Evolutionary conservation across 2,888 invertebrate species (phyloP), one percentile per base, ranked within the genome.

Genomic region (Drosophila gaucha): DNA sequence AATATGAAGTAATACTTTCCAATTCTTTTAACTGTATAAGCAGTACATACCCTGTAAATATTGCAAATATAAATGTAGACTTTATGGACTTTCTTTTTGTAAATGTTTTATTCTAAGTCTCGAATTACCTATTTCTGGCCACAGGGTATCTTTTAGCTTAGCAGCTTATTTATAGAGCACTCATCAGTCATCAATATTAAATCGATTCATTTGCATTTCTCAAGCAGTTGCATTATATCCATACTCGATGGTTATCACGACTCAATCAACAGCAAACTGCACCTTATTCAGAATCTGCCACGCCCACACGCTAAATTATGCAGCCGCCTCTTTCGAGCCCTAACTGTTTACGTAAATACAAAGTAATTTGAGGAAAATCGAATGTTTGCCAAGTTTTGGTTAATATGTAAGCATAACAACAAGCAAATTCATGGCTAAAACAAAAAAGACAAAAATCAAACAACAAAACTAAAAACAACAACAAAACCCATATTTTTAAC

Each of bases 311-410:
- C 22, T 28, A 20, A 67, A 57, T 69, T 79, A 36, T 39, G 20
- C 30, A 51, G 14, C 9, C 74, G 62, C 57, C 65, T 31, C 10
- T 31, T n/a, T n/a, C n/a, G 8, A 9, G 10, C 49, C 80, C 46
- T 67, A 79, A 87, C 49, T 78, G 72, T 67, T 86, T 77, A 52
- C 55, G 60, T 67, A 83, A 83, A 79, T 69, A 69, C 10, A n/a
- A 18, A 26, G 36, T 24, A 30, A 28, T 63, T 59, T 43, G 46
- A 41, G 54, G 50, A 68, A 62, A 47, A 41, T 50, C 30, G 73
- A 52, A 9, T 59, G 47, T 10, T 39, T 50, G 30, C 36, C 30
- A 35, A 52, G 20, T 20, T 36, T 33, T 16, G 38, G 49, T 64
- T 72, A 72, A 70, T 65, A 55, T 57, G 8, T 9, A 24, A 26